Conservation (phyloP, 1,140 invertebrate genomes). For the Neodiprion lecontei region DNA sequence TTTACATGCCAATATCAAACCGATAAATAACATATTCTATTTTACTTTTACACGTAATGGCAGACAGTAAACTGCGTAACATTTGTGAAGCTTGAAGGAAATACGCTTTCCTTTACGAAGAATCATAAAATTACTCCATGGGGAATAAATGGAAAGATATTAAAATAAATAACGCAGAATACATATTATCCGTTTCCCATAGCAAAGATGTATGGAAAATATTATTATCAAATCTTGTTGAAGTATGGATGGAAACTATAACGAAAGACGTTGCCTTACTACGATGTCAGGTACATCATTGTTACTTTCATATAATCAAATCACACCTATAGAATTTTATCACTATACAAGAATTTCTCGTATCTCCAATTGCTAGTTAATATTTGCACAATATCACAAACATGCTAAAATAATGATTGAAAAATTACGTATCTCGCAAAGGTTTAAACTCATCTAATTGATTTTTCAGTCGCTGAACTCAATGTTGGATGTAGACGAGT, state of each 20-base stretch:
- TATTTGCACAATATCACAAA: neutral
- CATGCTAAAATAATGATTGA: conserved; percentile 6
- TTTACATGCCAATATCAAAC: no score
- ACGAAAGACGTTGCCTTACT: conserved; percentile 35
- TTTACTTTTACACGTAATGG: no score
- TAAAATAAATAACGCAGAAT: conserved; percentile 33
- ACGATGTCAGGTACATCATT: conserved; percentile 43
- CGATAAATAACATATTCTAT: no score
- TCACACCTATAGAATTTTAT: neutral
- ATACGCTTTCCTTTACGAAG: no score
- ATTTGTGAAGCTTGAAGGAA: no score
- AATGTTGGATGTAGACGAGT: conserved; percentile 33
- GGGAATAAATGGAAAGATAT: conserved; percentile 30
- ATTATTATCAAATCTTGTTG: conserved; percentile 42
- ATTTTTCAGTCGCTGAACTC: conserved; percentile 48
- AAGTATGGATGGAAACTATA: conserved; percentile 46
- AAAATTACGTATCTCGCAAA: neutral
- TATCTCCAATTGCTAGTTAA: neutral
- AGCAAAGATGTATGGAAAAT: conserved; percentile 35
- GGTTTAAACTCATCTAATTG: neutral
- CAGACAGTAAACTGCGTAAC: no score
- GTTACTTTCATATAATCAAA: conserved; percentile 9
- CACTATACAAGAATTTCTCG: neutral
- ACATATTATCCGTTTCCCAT: conserved; percentile 36
- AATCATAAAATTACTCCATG: no score